Evolutionary conservation across 2,797 vertebrate genomes (phyloP).

Genomic region (Hydrocynus forskahlii): DNA sequence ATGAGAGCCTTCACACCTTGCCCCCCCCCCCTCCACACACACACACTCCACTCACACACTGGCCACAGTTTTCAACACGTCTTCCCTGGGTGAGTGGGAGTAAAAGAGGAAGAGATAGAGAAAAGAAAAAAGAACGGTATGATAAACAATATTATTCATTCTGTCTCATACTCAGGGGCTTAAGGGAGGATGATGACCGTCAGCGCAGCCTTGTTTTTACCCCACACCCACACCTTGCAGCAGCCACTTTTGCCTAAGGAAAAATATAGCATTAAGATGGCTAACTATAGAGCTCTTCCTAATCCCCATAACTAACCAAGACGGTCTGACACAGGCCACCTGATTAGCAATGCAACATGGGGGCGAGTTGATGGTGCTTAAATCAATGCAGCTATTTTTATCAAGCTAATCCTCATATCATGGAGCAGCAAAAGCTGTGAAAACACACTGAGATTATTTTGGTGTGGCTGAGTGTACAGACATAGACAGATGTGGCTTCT

Average conservation of each 20-base stretch:
- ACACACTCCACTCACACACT: not conserved
- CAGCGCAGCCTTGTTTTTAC: slow-evolving; percentile 25
- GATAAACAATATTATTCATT: slow-evolving; percentile 53
- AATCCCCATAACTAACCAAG: slow-evolving; percentile 11
- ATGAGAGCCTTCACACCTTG: not conserved
- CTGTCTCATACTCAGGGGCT: slow-evolving; percentile 30
- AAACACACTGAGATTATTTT: not conserved
- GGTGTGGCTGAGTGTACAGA: not conserved
- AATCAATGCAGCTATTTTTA: not conserved
- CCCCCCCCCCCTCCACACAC: not conserved
- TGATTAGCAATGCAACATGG: slow-evolving; percentile 14
- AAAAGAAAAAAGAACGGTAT: slow-evolving; percentile 5
- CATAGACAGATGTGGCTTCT: not conserved
- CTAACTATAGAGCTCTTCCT: slow-evolving; percentile 1
- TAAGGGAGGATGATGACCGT: slow-evolving; percentile 33
- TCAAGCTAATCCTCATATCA: not conserved
- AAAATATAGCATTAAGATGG: slow-evolving; percentile 15
- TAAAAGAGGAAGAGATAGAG: slow-evolving; percentile 4
- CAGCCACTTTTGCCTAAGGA: not conserved
- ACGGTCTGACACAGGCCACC: not conserved
- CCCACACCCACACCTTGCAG: slow-evolving; percentile 9
- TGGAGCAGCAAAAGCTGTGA: not conserved
- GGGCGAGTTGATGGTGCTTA: not conserved
- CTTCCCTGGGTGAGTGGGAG: slow-evolving; percentile 27
- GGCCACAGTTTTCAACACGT: slow-evolving; percentile 29